Base-by-base conservation (phyloP, 2,113 vertebrate species). In the Etheostoma spectabile region DNA sequence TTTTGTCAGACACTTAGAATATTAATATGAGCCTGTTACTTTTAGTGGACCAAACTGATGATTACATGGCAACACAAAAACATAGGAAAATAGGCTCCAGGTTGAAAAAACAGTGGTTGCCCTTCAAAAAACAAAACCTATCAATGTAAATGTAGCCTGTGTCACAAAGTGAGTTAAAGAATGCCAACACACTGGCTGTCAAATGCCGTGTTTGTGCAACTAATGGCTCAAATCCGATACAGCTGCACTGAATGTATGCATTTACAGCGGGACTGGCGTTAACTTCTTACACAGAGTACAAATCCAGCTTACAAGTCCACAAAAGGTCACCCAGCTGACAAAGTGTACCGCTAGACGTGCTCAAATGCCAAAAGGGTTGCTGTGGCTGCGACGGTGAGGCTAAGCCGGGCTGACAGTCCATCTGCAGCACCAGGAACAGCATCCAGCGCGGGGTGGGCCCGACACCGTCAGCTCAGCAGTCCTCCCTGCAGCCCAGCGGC, bases 401-500 rank as follows among this genome's bases (percentile, higher is more conserved):
- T 79, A 72, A 88, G 71, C 53, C 0, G 64, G 57, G 11, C 68
- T 62, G 85, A 84, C 87, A 83, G 79, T 70, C 52, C 65, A 30
- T 80, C 80, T 79, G 74, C 1, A 76, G 49, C 67, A 56, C 56
- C 74, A n/a, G 56, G 21, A 70, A 62, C 45, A 63, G 76, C 53
- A 80, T 15, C 8, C 71, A 79, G 82, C 77, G 79, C 42, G 81
- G 55, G 72, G 85, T 15, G 59, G 62, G 2, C 66, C 66, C 8
- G 61, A 80, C 71, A 46, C 75, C 82, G 76, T 81, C 73, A 19
- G 84, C 78, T 86, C 83, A 86, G 74, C 83, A 1, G 38, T 82
- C 68, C 77, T 80, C 77, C 79, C 70, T 74, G 69, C 60, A 46
- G 35, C 48, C 38, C 49, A 15, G 35, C 33, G 59, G 46, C 68